Evolutionary conservation across 2,888 invertebrate species (phyloP), one percentile per base, ranked within the genome.

Genomic region (Phanerotoma sp.): DNA sequence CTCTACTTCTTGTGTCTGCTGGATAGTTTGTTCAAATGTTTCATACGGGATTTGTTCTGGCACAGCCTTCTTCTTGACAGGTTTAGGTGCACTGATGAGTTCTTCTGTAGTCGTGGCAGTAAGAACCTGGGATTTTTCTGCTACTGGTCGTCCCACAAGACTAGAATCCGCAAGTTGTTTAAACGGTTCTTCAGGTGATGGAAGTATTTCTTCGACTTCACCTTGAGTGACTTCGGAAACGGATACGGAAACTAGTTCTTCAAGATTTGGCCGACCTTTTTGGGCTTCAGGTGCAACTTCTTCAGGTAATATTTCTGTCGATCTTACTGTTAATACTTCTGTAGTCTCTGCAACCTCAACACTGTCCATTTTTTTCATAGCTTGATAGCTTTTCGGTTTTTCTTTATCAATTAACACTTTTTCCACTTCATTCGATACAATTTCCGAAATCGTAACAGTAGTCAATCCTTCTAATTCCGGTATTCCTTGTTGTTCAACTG

Each of bases 11-110:
- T 72, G 71, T 10, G 65, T 40, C 38, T 70, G 64, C 11, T 64
- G 61, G 56, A 73, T 69, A 2, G 71, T 70, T 64, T 77, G 77
- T 52, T 75, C 66, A 2, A 80, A 56, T 56, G 77, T 71, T 56
- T 79, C 77, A 61, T 77, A 77, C 9, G 78, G 74, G 58, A 79
- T 74, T 56, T 74, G 77, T 62, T 76, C 71, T 1, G 72, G 65
- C 11, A 62, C 60, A 51, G 78, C 77, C 54, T 70, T 70, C 30
- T 72, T 75, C 3, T 62, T 53, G 38, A 67, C 67, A 7, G 73
- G 72, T 54, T 68, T 62, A 4, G 46, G 49, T 30, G 41, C 55
- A 28, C 56, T 48, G 53, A 47, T n/a, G 13, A 77, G 62, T 7
- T 77, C 67, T 51, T 69, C 68, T n/a, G 61, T 55, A 7, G 52